phyloP scores from a whole-genome alignment of 37 sponge, comb jelly and placozoan species.

The Crambe crambe region DNA sequence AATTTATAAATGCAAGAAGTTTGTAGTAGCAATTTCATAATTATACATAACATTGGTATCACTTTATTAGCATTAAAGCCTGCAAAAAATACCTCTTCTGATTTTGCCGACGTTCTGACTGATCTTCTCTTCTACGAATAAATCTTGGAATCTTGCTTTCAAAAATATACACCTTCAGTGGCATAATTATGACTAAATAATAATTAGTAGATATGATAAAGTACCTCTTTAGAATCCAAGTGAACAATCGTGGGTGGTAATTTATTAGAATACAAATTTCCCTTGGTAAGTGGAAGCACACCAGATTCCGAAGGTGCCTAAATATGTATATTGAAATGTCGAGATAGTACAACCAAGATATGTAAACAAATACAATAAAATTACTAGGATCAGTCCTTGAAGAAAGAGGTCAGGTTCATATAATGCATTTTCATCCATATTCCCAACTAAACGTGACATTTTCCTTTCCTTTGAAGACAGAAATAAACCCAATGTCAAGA shows the following conservation, averaged over 20 bases:
- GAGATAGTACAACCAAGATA: not conserved
- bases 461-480: slow-evolving; percentile 65
- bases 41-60: too few species aligned
- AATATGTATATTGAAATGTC: not conserved
- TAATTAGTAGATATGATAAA: not conserved
- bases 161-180: slow-evolving; percentile 25
- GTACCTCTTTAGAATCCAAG: slow-evolving; percentile 21
- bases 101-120: not conserved
- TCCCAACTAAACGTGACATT: slow-evolving; percentile 40
- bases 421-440: not conserved
- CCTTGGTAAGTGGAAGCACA: slow-evolving; percentile 33
- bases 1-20: too few species aligned
- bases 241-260: slow-evolving; percentile 38
- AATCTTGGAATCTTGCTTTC: slow-evolving; percentile 25
- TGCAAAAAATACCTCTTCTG: slow-evolving; percentile 17
- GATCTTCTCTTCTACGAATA: slow-evolving; percentile 39
- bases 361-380: not conserved
- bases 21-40: too few species aligned
- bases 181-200: not conserved
- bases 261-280: slow-evolving; percentile 6
- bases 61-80: too few species aligned
- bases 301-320: not conserved
- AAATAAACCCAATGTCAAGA: slow-evolving; percentile 74
- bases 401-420: slow-evolving; percentile 74
- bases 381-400: slow-evolving; percentile 54